phyloP scores from a whole-genome alignment of 2,797 vertebrate genomes.

The Leuciscus waleckii region DNA sequence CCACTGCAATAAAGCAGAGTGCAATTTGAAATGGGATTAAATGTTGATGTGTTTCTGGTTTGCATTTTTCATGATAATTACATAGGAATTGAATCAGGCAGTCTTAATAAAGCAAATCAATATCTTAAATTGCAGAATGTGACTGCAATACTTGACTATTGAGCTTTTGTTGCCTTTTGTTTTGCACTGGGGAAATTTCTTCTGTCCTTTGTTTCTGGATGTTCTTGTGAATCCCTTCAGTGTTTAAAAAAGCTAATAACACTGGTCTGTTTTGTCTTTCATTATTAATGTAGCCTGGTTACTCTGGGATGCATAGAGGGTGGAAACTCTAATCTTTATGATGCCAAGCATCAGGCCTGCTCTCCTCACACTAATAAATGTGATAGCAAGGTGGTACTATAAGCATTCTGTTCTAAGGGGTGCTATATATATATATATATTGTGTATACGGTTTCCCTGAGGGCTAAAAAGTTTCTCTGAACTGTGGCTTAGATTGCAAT shows the following conservation, averaged over 20 bases:
- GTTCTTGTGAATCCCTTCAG: constrained; percentile 53
- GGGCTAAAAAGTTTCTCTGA: background rate
- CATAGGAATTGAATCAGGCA: constrained; percentile 24
- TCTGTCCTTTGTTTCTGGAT: constrained; percentile 37
- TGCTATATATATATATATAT: background rate
- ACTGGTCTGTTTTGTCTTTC: constrained; percentile 74
- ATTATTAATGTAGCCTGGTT: constrained; percentile 75
- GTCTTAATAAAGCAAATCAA: constrained; percentile 55
- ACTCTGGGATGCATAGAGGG: constrained; percentile 61
- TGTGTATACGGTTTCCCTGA: constrained; percentile 6
- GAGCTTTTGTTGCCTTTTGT: constrained; percentile 49
- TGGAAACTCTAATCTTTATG: constrained; percentile 54
- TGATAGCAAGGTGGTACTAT: constrained; percentile 47
- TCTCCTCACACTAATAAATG: constrained; percentile 50
- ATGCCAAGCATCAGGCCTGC: constrained; percentile 48
- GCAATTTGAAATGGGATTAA: constrained; percentile 33
- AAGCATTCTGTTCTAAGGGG: constrained; percentile 47
- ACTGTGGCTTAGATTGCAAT: constrained; percentile 1
- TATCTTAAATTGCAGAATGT: constrained; percentile 44
- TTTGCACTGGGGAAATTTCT: constrained; percentile 57
- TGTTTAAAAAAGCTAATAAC: constrained; percentile 80
- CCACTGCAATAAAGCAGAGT: constrained; percentile 7
- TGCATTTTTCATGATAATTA: constrained; percentile 43
- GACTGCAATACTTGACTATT: constrained; percentile 53
- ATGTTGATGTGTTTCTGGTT: constrained; percentile 4